Evolutionary conservation across 1,140 invertebrate genomes (phyloP).

Genomic region (Drosophila suzukii): DNA sequence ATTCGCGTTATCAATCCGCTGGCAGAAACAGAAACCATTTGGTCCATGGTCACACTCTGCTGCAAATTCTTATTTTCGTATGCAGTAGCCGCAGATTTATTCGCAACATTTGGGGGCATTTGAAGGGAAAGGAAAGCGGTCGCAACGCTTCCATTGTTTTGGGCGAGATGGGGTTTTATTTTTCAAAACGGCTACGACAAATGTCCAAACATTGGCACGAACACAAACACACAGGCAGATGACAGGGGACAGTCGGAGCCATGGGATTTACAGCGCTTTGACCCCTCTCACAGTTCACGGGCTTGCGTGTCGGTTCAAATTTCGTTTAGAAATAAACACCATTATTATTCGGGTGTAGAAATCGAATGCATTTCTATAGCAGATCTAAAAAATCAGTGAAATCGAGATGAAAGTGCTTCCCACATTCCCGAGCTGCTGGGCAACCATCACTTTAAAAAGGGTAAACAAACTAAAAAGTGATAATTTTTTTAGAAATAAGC

Average conservation of each 20-base stretch:
- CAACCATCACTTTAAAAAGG: too few species aligned
- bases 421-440: too few species aligned
- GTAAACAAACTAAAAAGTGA: too few species aligned
- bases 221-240: conserved; percentile 1
- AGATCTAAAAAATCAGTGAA: background rate
- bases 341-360: conserved; percentile 48
- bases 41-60: conserved; percentile 5
- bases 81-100: conserved; percentile 33
- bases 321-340: conserved; percentile 70
- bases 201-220: conserved; percentile 45
- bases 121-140: background rate
- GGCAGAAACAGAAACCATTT: conserved; percentile 2
- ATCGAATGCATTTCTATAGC: conserved; percentile 2
- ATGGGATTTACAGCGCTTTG: conserved; percentile 53
- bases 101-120: conserved; percentile 17
- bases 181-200: conserved; percentile 51
- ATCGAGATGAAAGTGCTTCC: background rate
- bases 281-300: conserved; percentile 36
- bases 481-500: too few species aligned
- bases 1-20: conserved; percentile 10
- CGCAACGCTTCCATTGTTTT: conserved; percentile 34
- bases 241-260: conserved; percentile 35
- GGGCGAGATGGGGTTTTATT: conserved; percentile 48
- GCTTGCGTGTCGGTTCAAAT: conserved; percentile 37
- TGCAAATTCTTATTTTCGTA: conserved; percentile 19